These are phyloP conservation scores for Hypotaenidia philippensis DNA, from an alignment of 2,797 vertebrate genomes.

Conservation along the genomic window DNA sequence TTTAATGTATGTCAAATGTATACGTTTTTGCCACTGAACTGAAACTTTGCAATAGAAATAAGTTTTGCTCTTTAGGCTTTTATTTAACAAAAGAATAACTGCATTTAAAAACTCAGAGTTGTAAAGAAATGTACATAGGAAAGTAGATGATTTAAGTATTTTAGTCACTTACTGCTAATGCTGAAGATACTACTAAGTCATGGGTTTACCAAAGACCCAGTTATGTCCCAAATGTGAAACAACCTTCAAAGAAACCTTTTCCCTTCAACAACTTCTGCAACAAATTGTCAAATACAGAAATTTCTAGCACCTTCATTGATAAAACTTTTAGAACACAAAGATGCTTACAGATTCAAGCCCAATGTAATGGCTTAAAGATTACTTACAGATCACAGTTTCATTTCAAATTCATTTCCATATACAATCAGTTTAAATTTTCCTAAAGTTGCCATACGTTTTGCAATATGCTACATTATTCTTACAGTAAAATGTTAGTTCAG, in stretches of 20 bases:
- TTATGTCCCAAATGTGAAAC: background rate
- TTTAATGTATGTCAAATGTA: background rate
- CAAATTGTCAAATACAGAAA: background rate
- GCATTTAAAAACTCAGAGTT: background rate
- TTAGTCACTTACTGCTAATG: background rate
- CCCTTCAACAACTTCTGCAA: background rate
- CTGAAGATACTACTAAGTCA: background rate
- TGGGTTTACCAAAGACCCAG: background rate
- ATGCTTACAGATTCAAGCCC: background rate
- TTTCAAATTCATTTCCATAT: background rate
- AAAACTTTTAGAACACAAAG: background rate
- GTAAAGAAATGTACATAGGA: background rate
- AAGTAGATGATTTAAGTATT: background rate
- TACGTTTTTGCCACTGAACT: background rate
- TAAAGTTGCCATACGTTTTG: background rate
- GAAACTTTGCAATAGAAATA: background rate
- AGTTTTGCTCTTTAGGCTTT: background rate
- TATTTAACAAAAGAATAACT: background rate
- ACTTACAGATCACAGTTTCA: background rate
- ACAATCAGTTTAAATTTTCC: background rate
- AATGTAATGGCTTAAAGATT: background rate
- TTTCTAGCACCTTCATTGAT: background rate
- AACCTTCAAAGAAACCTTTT: background rate
- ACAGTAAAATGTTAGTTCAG: background rate
- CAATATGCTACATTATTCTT: background rate